Evolutionary conservation across 2,888 invertebrate species (phyloP).

Genomic region (Dolomedes plantarius): DNA sequence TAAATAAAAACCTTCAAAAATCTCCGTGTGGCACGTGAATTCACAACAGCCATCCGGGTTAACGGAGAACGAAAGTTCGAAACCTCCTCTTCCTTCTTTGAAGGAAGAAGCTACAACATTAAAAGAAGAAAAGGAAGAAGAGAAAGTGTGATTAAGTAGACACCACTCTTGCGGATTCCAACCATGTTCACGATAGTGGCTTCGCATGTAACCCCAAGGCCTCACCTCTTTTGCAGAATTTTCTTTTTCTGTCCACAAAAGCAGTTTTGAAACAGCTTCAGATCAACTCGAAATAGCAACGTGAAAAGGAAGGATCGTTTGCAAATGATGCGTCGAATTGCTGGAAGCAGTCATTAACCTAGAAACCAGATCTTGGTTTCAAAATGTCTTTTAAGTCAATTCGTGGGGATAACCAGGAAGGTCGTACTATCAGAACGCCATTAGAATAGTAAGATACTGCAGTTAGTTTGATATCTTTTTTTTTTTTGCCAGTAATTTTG

Average conservation of each 20-base stretch:
- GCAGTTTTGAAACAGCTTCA: conserved; percentile 33
- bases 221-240: background rate
- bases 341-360: conserved; percentile 31
- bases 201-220: conserved; percentile 41
- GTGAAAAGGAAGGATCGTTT: conserved; percentile 4
- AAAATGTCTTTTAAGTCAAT: background rate
- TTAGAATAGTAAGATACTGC: no score
- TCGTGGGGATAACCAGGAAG: no score
- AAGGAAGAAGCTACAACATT: conserved; percentile 39
- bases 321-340: background rate
- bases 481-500: no score
- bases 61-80: conserved; percentile 39
- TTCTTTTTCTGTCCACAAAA: conserved; percentile 9
- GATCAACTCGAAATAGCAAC: conserved; percentile 24
- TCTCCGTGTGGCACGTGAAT: background rate
- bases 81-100: conserved; percentile 40
- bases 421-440: no score
- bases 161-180: conserved; percentile 23
- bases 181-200: conserved; percentile 18
- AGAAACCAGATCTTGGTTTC: conserved; percentile 18
- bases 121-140: background rate
- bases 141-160: background rate
- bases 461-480: no score
- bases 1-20: no score
- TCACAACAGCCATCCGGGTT: background rate